These are phyloP conservation scores for Tetranychus urticae DNA, from an alignment of 1,140 invertebrate species.

Conservation along the genomic window DNA sequence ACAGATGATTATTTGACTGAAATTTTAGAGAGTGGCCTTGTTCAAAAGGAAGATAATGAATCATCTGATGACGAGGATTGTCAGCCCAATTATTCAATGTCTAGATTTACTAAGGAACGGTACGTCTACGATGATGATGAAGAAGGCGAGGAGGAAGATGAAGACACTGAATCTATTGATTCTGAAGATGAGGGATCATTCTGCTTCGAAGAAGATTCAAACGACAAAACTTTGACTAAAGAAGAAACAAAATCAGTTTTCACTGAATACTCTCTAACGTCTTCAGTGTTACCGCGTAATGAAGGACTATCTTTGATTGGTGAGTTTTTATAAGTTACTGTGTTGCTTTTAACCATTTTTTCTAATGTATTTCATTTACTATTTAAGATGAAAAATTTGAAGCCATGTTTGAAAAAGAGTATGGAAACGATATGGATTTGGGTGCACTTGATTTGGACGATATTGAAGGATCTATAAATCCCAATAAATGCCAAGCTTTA, in stretches of 20 bases:
- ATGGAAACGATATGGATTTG: slow-evolving; percentile 60
- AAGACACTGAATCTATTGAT: not conserved
- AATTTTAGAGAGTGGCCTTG: slow-evolving; percentile 4
- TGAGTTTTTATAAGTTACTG: not conserved
- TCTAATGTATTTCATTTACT: not conserved
- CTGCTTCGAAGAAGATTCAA: not conserved
- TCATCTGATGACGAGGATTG: not conserved
- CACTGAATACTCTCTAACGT: slow-evolving; percentile 81
- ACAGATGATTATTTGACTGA: slow-evolving; percentile 30
- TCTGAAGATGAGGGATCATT: not conserved
- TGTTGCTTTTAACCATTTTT: not conserved
- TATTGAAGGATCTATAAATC: slow-evolving; percentile 4
- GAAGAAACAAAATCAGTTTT: slow-evolving; percentile 67
- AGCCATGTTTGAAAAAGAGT: slow-evolving; percentile 23
- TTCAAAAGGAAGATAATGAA: not conserved
- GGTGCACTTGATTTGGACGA: slow-evolving; percentile 34
- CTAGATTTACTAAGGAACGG: not conserved
- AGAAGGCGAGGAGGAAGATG: slow-evolving; percentile 1
- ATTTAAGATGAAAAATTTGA: slow-evolving; percentile 74
- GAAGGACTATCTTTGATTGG: slow-evolving; percentile 31
- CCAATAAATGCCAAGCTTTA: not conserved
- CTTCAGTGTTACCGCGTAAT: slow-evolving; percentile 65
- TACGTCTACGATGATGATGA: slow-evolving; percentile 6
- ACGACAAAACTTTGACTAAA: slow-evolving; percentile 18
- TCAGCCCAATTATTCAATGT: not conserved